A percentile compares a stretch with the other conserved stretches of the same genome.
Conservation (phyloP, 2,113 vertebrate species). For the Camelus dromedarius region DNA sequence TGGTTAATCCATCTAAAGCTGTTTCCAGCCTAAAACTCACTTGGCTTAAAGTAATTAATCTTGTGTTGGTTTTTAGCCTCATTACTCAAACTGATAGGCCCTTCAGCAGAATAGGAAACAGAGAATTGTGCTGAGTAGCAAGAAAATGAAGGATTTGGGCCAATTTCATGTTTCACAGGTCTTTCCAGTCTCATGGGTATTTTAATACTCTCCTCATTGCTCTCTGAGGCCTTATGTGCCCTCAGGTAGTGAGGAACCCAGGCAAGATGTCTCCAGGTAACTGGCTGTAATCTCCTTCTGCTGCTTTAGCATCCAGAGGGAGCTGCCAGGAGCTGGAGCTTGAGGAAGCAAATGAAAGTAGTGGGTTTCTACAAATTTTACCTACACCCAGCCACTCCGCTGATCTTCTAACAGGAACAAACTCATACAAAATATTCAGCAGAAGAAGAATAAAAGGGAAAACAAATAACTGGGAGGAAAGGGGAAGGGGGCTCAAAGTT, state of each 20-base stretch:
- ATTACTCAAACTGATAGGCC: slow-evolving; percentile 75
- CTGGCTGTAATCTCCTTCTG: not conserved
- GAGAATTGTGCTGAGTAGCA: slow-evolving; percentile 68
- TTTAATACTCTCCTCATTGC: not conserved
- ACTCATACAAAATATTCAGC: not conserved
- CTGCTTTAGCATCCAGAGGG: not conserved
- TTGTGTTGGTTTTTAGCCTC: slow-evolving; percentile 66
- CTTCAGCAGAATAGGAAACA: slow-evolving; percentile 46
- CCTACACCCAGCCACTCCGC: not conserved
- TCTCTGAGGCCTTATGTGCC: not conserved
- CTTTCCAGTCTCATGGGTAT: not conserved
- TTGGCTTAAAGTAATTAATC: slow-evolving; percentile 75
- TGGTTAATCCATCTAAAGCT: slow-evolving; percentile 72
- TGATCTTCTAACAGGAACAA: not conserved
- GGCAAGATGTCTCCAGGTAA: not conserved
- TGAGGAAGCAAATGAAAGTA: not conserved
- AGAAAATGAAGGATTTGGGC: slow-evolving; percentile 65
- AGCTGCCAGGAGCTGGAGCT: accelerated
- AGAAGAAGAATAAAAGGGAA: not conserved
- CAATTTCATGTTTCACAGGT: slow-evolving; percentile 51
- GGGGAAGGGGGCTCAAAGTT: not conserved
- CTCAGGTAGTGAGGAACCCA: not conserved
- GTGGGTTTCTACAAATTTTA: not conserved
- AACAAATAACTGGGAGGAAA: not conserved
- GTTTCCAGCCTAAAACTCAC: slow-evolving; percentile 36